These are phyloP conservation scores for Eupithecia pulchellata DNA, from an alignment of 2,888 invertebrate genomes.

Conservation along the genomic window DNA sequence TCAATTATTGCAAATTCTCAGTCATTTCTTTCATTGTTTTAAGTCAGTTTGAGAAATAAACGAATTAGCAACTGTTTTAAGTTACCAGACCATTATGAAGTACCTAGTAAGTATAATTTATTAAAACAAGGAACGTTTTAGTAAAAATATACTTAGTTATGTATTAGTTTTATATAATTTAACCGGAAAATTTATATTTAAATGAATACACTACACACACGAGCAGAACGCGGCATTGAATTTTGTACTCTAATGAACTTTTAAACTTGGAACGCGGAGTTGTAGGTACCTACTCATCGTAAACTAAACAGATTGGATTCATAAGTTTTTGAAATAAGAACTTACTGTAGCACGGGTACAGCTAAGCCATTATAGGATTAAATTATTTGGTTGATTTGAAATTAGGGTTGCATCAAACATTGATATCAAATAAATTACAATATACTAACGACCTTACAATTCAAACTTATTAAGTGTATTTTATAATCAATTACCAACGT, in stretches of 20 bases:
- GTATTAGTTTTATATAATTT: slow-evolving; percentile 8
- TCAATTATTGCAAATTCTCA: too few relatives aligned
- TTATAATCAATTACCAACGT: neutral
- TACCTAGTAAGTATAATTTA: too few relatives aligned
- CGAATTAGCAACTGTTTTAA: too few relatives aligned
- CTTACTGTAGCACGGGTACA: neutral
- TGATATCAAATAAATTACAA: neutral
- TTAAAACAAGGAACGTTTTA: neutral
- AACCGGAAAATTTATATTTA: slow-evolving; percentile 51
- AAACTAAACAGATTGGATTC: slow-evolving; percentile 52
- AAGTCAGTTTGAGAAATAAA: too few relatives aligned
- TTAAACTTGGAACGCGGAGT: slow-evolving; percentile 55
- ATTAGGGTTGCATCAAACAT: neutral
- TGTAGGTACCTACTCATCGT: slow-evolving; percentile 37
- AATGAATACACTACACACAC: slow-evolving; percentile 44
- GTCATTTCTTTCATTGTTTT: too few relatives aligned
- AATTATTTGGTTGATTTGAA: neutral
- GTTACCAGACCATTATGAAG: too few relatives aligned
- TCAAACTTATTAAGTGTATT: neutral
- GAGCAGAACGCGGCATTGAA: slow-evolving; percentile 54
- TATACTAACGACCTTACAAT: too few relatives aligned
- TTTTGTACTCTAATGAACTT: slow-evolving; percentile 63
- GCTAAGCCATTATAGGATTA: neutral
- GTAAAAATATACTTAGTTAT: neutral
- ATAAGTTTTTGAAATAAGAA: slow-evolving; percentile 49